phyloP scores from a whole-genome alignment of 2,888 invertebrate species.

The Stenichneumon culpator region DNA sequence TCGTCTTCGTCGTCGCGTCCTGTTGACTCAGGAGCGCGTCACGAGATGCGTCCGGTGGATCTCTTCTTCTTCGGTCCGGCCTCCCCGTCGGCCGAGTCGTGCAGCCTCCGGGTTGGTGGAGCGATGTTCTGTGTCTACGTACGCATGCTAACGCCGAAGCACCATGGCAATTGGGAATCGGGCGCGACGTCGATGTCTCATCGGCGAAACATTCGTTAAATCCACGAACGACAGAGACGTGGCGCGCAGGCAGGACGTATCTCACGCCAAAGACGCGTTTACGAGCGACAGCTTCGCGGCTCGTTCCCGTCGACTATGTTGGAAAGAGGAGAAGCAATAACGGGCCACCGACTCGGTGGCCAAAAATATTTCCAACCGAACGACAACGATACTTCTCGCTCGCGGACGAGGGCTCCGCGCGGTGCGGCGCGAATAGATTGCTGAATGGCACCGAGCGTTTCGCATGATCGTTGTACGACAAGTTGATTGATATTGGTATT shows the following conservation, averaged over 20 bases:
- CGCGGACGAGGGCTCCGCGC: not conserved
- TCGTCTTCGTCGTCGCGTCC: constrained; percentile 62
- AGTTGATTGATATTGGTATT: not conserved
- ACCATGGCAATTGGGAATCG: constrained; percentile 53
- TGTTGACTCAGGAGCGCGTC: constrained; percentile 72
- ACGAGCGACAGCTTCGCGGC: constrained; percentile 68
- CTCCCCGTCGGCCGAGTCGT: not conserved
- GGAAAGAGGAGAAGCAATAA: constrained; percentile 65
- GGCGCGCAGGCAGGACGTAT: constrained; percentile 44
- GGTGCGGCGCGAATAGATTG: constrained; percentile 1
- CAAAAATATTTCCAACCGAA: constrained; percentile 64
- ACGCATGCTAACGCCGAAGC: not conserved
- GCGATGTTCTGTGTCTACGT: not conserved
- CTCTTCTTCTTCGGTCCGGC: constrained; percentile 24
- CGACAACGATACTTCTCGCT: constrained; percentile 23
- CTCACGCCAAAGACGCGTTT: constrained; percentile 66
- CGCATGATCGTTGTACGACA: not conserved
- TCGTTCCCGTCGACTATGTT: constrained; percentile 63
- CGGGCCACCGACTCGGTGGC: constrained; percentile 41
- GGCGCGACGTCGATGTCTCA: constrained; percentile 64
- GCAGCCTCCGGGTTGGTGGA: not conserved
- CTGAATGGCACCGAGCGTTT: not conserved
- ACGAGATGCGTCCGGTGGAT: constrained; percentile 51
- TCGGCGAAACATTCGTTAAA: constrained; percentile 62
- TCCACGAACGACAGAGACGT: constrained; percentile 50